These are phyloP conservation scores for Diarsia brunnea DNA, from an alignment of 2,888 invertebrate genomes.

Conservation along the genomic window DNA sequence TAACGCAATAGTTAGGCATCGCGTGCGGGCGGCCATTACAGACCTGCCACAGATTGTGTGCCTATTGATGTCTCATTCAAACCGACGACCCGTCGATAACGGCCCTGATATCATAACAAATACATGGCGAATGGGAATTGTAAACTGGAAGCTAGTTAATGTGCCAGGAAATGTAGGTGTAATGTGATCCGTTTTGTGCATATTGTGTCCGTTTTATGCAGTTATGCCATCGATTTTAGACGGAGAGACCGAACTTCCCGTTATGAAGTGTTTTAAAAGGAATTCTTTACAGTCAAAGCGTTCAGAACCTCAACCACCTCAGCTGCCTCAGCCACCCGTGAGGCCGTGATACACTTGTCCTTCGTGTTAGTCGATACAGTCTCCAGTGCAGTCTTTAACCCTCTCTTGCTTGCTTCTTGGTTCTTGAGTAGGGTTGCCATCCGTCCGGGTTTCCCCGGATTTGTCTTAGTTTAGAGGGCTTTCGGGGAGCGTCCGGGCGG, in stretches of 20 bases:
- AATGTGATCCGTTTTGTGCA: not conserved
- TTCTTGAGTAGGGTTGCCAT: too few species aligned
- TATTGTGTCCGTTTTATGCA: not conserved
- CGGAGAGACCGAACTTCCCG: too few species aligned
- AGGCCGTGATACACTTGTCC: too few species aligned
- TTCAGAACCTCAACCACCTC: too few species aligned
- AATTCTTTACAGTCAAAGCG: not conserved
- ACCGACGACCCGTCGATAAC: conserved; percentile 55
- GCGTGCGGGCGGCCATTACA: conserved; percentile 66
- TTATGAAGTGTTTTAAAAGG: not conserved
- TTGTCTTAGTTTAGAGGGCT: too few species aligned
- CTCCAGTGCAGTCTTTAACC: too few species aligned
- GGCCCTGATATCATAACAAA: conserved; percentile 33
- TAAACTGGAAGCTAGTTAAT: conserved; percentile 32
- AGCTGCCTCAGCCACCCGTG: too few species aligned
- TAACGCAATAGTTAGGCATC: conserved; percentile 58
- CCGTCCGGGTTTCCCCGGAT: too few species aligned
- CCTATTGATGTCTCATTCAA: conserved; percentile 68
- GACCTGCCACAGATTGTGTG: conserved; percentile 57
- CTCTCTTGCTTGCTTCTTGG: too few species aligned
- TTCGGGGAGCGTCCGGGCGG: too few species aligned
- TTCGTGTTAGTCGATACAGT: too few species aligned
- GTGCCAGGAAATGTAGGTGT: conserved; percentile 16
- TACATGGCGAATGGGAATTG: conserved; percentile 27
- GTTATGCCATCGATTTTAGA: too few species aligned